Conservation (phyloP, 2,888 invertebrate genomes). For the Tillus elongatus region DNA sequence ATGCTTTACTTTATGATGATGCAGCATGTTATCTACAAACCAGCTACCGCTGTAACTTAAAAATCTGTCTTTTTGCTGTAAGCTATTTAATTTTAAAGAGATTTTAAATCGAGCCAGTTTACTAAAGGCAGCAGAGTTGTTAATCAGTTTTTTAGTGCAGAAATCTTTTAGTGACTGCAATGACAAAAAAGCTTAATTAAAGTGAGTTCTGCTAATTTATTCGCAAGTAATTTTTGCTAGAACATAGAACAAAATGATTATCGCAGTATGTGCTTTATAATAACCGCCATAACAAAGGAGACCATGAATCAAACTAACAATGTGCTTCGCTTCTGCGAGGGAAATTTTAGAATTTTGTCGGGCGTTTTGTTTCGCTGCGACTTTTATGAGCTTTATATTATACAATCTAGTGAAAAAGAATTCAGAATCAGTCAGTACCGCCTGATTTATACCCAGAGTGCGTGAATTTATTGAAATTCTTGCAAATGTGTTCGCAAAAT, state of each 20-base stretch:
- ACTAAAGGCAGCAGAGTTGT: too few species aligned
- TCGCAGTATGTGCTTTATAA: slow-evolving; percentile 21
- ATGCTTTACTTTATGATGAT: too few species aligned
- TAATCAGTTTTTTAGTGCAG: too few species aligned
- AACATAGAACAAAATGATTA: slow-evolving; percentile 17
- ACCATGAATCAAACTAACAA: slow-evolving; percentile 26
- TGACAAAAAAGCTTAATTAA: slow-evolving; percentile 1
- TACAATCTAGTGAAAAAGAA: slow-evolving; percentile 23
- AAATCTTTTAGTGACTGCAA: too few species aligned
- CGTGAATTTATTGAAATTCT: too few species aligned
- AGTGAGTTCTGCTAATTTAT: not conserved
- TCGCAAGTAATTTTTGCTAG: slow-evolving; percentile 7
- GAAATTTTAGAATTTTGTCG: slow-evolving; percentile 26
- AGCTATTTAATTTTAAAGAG: too few species aligned
- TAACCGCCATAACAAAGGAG: slow-evolving; percentile 24
- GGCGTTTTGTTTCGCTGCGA: slow-evolving; percentile 25
- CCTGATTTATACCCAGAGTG: too few species aligned
- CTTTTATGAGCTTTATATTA: slow-evolving; percentile 23
- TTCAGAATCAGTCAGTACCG: slow-evolving; percentile 15
- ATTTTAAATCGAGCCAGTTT: too few species aligned
- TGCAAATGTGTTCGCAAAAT: too few species aligned
- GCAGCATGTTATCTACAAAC: too few species aligned
- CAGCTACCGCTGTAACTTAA: too few species aligned
- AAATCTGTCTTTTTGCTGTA: too few species aligned
- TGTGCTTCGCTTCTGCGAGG: slow-evolving; percentile 24